A percentile compares a stretch with the other conserved stretches of the same genome.
phyloP scores from a whole-genome alignment of 2,113 vertebrate species.

The Sapajus apella region DNA sequence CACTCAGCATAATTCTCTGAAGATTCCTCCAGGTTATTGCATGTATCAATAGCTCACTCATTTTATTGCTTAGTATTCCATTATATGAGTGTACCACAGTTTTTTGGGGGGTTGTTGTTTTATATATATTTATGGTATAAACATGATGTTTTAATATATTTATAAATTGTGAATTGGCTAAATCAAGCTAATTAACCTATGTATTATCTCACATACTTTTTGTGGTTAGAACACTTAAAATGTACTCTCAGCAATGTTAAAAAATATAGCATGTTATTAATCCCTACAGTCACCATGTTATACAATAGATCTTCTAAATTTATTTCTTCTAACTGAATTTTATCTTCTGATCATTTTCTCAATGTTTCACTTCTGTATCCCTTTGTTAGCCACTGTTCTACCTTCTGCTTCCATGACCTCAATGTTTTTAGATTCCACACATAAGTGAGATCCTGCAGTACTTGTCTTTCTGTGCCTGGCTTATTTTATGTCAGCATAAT shows the following conservation, averaged over 20 bases:
- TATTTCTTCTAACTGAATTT: neutral
- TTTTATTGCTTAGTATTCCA: neutral
- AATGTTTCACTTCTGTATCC: neutral
- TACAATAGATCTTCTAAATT: neutral
- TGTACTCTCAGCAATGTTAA: neutral
- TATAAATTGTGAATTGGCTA: neutral
- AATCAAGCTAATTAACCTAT: neutral
- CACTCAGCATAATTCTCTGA: neutral
- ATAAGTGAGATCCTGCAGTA: neutral
- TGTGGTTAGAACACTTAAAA: neutral
- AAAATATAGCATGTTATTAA: neutral
- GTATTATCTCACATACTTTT: neutral
- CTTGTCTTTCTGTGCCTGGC: neutral
- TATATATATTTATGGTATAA: neutral
- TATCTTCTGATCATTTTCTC: neutral
- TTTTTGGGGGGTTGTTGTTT: neutral
- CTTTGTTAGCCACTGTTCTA: neutral
- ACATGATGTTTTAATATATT: neutral
- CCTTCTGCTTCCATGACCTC: neutral
- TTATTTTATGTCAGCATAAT: neutral
- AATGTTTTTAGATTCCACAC: neutral
- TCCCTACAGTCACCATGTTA: neutral
- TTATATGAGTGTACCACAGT: neutral
- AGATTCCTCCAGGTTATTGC: neutral
- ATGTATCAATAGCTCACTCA: neutral